Evolutionary conservation across 2,113 vertebrate species (phyloP), one percentile per base, ranked within the genome.

Genomic region (Cololabis saira): DNA sequence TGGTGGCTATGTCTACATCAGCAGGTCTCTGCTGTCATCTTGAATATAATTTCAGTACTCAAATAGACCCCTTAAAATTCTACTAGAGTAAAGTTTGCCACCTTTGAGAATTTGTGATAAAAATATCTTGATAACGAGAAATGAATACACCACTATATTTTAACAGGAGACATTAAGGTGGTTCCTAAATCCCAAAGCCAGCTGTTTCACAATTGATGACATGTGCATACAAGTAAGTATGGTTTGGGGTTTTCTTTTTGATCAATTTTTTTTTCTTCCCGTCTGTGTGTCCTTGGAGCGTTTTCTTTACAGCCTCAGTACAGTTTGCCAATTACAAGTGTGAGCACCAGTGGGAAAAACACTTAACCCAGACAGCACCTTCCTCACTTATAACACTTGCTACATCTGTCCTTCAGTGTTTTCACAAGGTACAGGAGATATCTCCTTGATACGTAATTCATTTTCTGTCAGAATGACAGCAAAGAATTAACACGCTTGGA

Each of bases 351-450:
- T n/a, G 43, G 60, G 59, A 42, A 48, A 43, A 78, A n/a, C 11
- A 70, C 49, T 13, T 11, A 54, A 74, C 51, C 37, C 45, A 64
- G 56, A 60, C 66, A 40, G 62, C 61, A 27, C 1, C 42, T 80
- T 82, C 76, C 60, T n/a, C 27, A 79, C 61, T 71, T 59, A 61
- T 72, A 76, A 71, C 71, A 71, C 41, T 65, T 12, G 0, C 19
- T 67, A 27, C 17, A 19, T 65, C 33, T 71, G 42, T 55, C 22
- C 27, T 75, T 52, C 22, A 43, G 4, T 17, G 15, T 59, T 75
- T 54, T 67, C 76, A 52, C 44, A 73, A 63, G 78, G 22, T 37
- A 3, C 45, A 61, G 13, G 42, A 50, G 58, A 76, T 45, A 30
- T 61, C 18, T 33, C 50, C 17, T 14, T 74, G 14, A 17, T 49